phyloP scores from a whole-genome alignment of 2,888 invertebrate species.

The Carterocephalus palaemon region DNA sequence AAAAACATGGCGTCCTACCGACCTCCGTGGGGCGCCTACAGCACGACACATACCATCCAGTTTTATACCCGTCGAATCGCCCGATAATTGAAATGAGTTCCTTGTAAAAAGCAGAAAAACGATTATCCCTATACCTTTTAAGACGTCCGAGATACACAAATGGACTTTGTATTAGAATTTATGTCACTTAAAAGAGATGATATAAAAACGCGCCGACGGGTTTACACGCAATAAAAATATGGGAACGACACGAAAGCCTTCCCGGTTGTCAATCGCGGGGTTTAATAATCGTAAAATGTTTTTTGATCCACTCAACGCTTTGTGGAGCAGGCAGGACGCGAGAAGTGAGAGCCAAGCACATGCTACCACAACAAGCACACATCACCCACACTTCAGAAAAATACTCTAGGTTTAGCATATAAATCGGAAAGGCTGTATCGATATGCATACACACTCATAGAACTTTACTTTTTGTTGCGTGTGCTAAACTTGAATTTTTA shows the following conservation, averaged over 20 bases:
- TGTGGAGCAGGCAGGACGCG: conserved; percentile 20
- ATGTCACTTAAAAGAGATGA: conserved; percentile 77
- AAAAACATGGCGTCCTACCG: conserved; percentile 59
- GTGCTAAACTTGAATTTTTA: too few relatives aligned
- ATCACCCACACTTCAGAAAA: too few relatives aligned
- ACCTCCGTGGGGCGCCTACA: conserved; percentile 69
- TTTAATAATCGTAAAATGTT: conserved; percentile 78
- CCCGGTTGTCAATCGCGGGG: conserved; percentile 74
- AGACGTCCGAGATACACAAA: conserved; percentile 78
- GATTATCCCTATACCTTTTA: conserved; percentile 77
- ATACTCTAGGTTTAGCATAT: too few relatives aligned
- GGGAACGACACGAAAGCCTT: conserved; percentile 71
- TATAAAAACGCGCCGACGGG: conserved; percentile 76
- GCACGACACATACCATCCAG: conserved; percentile 68
- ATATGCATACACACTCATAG: too few relatives aligned
- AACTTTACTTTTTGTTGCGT: too few relatives aligned
- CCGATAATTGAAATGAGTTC: conserved; percentile 79
- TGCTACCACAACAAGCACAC: too few relatives aligned
- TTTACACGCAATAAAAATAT: conserved; percentile 79
- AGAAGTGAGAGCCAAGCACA: too few relatives aligned
- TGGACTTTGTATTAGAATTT: conserved; percentile 79
- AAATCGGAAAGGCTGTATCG: too few relatives aligned
- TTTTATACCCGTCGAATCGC: conserved; percentile 75
- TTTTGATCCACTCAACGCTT: conserved; percentile 60
- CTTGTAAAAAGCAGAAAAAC: conserved; percentile 78